Evolutionary conservation across 2,113 vertebrate genomes (phyloP).

Genomic region (Synchiropus splendidus): DNA sequence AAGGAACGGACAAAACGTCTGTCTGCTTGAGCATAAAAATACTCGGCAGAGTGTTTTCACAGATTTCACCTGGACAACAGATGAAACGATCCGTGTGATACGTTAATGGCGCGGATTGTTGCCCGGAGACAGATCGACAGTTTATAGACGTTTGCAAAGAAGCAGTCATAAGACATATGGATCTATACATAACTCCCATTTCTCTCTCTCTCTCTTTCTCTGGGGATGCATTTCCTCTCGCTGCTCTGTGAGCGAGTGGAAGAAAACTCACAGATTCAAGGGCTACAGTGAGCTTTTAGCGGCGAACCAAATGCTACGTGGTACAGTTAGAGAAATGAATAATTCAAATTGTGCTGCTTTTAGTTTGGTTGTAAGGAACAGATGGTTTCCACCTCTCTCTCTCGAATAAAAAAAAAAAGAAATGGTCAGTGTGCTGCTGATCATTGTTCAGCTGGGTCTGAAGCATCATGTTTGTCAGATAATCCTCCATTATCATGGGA

Average conservation of each 20-base stretch:
- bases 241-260: conserved; percentile 20
- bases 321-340: conserved; percentile 54
- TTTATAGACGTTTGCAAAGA: conserved; percentile 16
- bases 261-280: conserved; percentile 27
- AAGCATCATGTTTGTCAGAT: conserved; percentile 13
- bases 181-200: conserved; percentile 28
- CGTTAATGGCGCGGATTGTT: conserved; percentile 20
- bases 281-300: conserved; percentile 54
- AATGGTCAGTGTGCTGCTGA: conserved; percentile 51
- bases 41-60: conserved; percentile 1
- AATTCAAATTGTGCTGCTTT: conserved; percentile 54
- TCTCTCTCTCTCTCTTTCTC: conserved; percentile 30
- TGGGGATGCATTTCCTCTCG: conserved; percentile 43
- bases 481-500: conserved; percentile 34
- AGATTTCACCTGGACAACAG: conserved; percentile 11
- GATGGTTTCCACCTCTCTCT: conserved; percentile 32
- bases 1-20: too few species aligned
- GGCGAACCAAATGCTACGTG: conserved; percentile 45
- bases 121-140: conserved; percentile 26
- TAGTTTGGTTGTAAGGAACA: conserved; percentile 39
- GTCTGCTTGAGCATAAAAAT: background rate
- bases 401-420: conserved; percentile 14
- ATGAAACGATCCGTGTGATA: conserved; percentile 28
- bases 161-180: conserved; percentile 12
- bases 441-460: conserved; percentile 49